These are phyloP conservation scores for Limnodromus scolopaceus DNA, from an alignment of 2,797 vertebrate species.

Conservation along the genomic window DNA sequence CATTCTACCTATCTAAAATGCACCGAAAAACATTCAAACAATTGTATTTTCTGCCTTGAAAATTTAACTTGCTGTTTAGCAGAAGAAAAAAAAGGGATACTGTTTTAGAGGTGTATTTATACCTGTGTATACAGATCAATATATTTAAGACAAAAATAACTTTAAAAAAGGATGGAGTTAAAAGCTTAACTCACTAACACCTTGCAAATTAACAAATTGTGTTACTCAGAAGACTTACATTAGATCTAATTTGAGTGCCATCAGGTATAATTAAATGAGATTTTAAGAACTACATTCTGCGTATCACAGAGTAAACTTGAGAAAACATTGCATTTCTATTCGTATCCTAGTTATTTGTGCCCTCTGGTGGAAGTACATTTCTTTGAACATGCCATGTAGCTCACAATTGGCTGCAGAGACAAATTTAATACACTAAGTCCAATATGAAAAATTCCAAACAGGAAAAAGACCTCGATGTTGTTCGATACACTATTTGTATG, in stretches of 20 bases:
- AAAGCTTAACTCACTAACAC: not conserved
- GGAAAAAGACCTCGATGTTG: not conserved
- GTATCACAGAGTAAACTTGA: not conserved
- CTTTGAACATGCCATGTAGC: not conserved
- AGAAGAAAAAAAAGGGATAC: not conserved
- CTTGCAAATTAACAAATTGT: not conserved
- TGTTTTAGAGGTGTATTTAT: not conserved
- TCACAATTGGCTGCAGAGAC: not conserved
- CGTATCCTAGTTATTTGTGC: slow-evolving; percentile 52
- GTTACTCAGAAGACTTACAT: not conserved
- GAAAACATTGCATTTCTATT: not conserved
- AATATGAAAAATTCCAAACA: not conserved
- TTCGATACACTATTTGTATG: not conserved
- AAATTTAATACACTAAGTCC: not conserved
- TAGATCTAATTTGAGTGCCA: not conserved
- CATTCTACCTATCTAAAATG: not conserved
- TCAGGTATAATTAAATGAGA: not conserved
- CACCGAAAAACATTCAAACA: not conserved
- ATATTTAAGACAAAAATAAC: not conserved
- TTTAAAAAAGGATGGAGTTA: not conserved
- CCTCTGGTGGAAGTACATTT: slow-evolving; percentile 65
- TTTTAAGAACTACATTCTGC: not conserved
- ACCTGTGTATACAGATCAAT: not conserved
- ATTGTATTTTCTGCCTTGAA: not conserved
- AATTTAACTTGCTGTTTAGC: not conserved